Base-by-base conservation (phyloP, 2,888 invertebrate species). In the Dione vanillae region DNA sequence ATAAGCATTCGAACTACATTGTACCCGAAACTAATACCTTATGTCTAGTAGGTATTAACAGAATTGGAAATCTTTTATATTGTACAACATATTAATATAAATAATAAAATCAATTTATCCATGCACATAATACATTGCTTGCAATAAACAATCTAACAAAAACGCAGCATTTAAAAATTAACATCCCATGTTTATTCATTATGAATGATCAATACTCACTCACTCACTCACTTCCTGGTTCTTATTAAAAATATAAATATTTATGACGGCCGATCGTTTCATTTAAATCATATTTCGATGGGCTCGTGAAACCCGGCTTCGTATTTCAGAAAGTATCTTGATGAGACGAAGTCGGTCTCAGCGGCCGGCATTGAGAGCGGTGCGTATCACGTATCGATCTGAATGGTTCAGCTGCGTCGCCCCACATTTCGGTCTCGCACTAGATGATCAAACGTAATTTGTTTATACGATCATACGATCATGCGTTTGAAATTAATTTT, bases 331-430 rank as follows among this genome's bases (percentile, higher is more conserved):
- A 69, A 66, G 65, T 65, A 69, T 65, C 61, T 59, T 65, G 74
- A 74, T 75, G 77, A 78, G 83, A 45, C 61, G 43, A 86, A 86
- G 83, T 84, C 85, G 86, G 87, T 82, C 84, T 85, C 86, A 52
- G 65, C 61, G 67, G 81, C 80, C 81, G 83, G 82, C 84, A 87
- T 88, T 87, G 83, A 87, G 89, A 89, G 87, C 86, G 85, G 80
- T 83, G 88, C 87, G 91, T 91, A 90, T 90, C 87, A 85, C 84
- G 87, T 90, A 92, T 92, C 90, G 90, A 91, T 91, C 88, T 87
- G 86, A 87, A 82, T 83, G 87, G 85, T 83, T 89, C 85, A 87
- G 85, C 85, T 85, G 86, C 85, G 84, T 88, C 87, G 85, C 87
- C 83, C 85, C 89, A 87, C 90, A 88, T 91, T 91, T 91, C 88